Percentiles rank a stretch among this genome's conserved stretches.
Conservation (phyloP, 1,140 invertebrate species). For the Drosophila seguyi region DNA sequence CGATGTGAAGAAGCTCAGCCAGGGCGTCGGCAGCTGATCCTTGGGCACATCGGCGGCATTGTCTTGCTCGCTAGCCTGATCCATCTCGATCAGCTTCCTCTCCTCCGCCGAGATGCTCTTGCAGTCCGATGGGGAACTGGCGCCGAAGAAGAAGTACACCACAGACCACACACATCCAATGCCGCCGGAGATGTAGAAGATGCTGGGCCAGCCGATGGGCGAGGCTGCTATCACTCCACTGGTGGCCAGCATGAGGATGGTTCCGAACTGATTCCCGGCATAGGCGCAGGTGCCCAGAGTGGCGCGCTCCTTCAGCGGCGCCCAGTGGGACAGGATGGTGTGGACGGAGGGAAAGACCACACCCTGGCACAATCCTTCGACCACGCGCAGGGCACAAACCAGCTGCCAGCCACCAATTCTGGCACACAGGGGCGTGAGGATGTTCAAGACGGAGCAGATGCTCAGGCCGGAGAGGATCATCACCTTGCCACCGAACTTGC, state of each 20-base stretch:
- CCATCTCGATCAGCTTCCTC: slow-evolving; percentile 87
- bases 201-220: slow-evolving; percentile 90
- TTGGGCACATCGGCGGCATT: slow-evolving; percentile 20
- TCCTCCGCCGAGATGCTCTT: slow-evolving; percentile 87
- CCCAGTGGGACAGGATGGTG: slow-evolving; percentile 92
- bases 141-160: slow-evolving; percentile 88
- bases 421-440: slow-evolving; percentile 85
- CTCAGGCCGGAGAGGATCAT: slow-evolving; percentile 87
- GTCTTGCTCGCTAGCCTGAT: slow-evolving; percentile 38
- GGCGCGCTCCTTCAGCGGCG: slow-evolving; percentile 87
- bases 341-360: slow-evolving; percentile 92
- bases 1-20: slow-evolving; percentile 92
- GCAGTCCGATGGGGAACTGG: slow-evolving; percentile 88
- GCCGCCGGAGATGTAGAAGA: slow-evolving; percentile 92
- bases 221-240: slow-evolving; percentile 89
- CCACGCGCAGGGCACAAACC: slow-evolving; percentile 88
- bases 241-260: slow-evolving; percentile 89
- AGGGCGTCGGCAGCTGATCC: slow-evolving; percentile 85
- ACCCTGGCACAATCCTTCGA: slow-evolving; percentile 92
- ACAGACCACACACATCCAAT: slow-evolving; percentile 87
- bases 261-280: slow-evolving; percentile 90
- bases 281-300: slow-evolving; percentile 87
- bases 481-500: slow-evolving; percentile 88
- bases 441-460: slow-evolving; percentile 85
- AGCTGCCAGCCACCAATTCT: slow-evolving; percentile 87